Percentiles rank a stretch among this genome's conserved stretches.
phyloP scores from a whole-genome alignment of 2,888 invertebrate genomes.

The Acleris literana region DNA sequence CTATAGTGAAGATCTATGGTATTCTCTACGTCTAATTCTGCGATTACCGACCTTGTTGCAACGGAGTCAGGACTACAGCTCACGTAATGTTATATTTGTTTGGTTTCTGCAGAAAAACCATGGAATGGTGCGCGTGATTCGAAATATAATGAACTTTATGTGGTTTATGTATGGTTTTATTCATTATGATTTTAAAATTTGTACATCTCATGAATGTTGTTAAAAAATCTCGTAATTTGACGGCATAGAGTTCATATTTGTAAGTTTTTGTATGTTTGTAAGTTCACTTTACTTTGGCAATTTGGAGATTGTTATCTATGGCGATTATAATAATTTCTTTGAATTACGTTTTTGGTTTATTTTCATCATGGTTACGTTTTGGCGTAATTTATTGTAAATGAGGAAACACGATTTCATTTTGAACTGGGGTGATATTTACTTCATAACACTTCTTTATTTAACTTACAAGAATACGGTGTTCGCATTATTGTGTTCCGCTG shows the following conservation, averaged over 20 bases:
- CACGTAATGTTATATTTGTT: too few species aligned
- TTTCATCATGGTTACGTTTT: neutral
- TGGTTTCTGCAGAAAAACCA: too few species aligned
- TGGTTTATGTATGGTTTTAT: too few species aligned
- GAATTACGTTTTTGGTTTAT: slow-evolving; percentile 1
- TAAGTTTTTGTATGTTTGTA: neutral
- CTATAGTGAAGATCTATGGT: neutral
- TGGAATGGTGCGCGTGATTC: too few species aligned
- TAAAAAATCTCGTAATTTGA: neutral
- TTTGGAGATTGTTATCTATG: slow-evolving; percentile 8
- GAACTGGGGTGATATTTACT: neutral
- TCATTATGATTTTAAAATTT: neutral
- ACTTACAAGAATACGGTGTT: neutral
- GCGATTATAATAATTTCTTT: slow-evolving; percentile 12
- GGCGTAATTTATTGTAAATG: neutral
- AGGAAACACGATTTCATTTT: neutral
- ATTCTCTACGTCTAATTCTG: neutral
- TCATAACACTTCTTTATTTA: neutral
- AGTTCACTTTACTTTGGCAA: slow-evolving; percentile 4
- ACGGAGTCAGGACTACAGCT: too few species aligned
- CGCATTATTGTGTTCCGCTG: too few species aligned
- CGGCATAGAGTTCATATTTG: neutral
- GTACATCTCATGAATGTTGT: neutral
- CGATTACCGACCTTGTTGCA: neutral
- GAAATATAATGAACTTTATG: too few species aligned